Evolutionary conservation across 2,113 vertebrate species (phyloP), one percentile per base, ranked within the genome.

Genomic region (Menidia beryllina): DNA sequence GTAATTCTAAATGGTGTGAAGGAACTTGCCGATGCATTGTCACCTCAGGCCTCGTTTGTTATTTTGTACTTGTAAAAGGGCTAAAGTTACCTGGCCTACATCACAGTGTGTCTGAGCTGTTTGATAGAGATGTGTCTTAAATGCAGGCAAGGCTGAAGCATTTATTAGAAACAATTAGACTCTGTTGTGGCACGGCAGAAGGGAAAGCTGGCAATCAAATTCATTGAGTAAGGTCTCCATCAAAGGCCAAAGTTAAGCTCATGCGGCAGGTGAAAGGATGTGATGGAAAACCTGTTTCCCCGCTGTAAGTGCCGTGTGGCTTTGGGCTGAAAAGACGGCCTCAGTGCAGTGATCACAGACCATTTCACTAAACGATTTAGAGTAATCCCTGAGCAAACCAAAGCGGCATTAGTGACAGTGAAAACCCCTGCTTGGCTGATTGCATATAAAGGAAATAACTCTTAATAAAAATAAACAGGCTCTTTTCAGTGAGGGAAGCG

Each of bases 321-420:
- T 79, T 82, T 60, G 27, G 24, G 19, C 34, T 82, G 41, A 83
- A 82, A 58, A 71, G 59, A 75, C 24, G 21, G 38, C 60, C 68
- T 80, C 60, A 69, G 11, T 34, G 49, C 60, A 47, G 23, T 47
- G 63, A 78, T 77, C 76, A 56, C 71, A 79, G 48, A 72, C 25
- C 69, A 70, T 72, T 75, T 78, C 47, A 76, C 57, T 56, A 75
- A 76, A 82, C 2, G 30, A 36, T 81, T 65, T 48, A 69, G 68
- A 56, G 20, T 75, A 78, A 86, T 76, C 73, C 72, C 58, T 55
- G 49, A 75, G 72, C 59, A 82, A 78, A 88, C 54, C 34, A 49
- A 54, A 57, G 38, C 65, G 19, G 63, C 60, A 41, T 79, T 53
- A 48, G 30, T 49, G 24, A 38, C 72, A 80, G 39, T 27, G 50